Percentiles rank a stretch among this genome's conserved stretches.
These are phyloP conservation scores for Sebastes minor DNA, from an alignment of 2,797 vertebrate species.

Conservation along the genomic window DNA sequence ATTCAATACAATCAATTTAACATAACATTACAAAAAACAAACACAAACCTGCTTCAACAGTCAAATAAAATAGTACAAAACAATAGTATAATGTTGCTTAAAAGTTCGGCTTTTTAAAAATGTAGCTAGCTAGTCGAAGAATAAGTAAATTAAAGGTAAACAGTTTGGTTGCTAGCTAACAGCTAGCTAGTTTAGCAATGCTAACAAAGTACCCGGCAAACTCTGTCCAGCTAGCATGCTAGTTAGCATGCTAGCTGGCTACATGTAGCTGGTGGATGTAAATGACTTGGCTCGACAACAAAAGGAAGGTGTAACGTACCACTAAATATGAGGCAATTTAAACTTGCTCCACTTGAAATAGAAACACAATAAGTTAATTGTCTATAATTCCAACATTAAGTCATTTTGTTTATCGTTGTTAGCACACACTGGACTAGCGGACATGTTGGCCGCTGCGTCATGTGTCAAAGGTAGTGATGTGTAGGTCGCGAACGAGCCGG, in stretches of 20 bases:
- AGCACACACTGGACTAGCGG: slow-evolving; percentile 40
- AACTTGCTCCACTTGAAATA: neutral
- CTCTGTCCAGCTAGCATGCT: slow-evolving; percentile 33
- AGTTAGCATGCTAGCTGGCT: slow-evolving; percentile 50
- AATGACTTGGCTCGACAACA: neutral
- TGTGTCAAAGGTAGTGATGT: neutral
- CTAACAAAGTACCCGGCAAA: slow-evolving; percentile 36
- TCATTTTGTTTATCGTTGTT: slow-evolving; percentile 53
- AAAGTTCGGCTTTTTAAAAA: neutral
- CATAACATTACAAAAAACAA: neutral
- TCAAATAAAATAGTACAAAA: rapidly evolving
- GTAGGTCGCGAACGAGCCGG: too few species aligned
- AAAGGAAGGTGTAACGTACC: slow-evolving; percentile 44
- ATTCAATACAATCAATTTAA: neutral
- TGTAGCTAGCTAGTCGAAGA: rapidly evolving
- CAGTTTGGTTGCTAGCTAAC: neutral
- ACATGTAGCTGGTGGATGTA: neutral
- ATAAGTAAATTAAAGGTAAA: neutral
- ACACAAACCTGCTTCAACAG: neutral
- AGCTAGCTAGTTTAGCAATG: neutral
- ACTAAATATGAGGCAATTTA: slow-evolving; percentile 18
- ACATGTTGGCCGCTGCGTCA: slow-evolving; percentile 69
- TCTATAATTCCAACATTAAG: slow-evolving; percentile 34
- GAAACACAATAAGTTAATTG: neutral
- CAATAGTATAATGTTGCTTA: neutral